phyloP scores from a whole-genome alignment of 2,888 invertebrate genomes.

The Crepidodera aurea region DNA sequence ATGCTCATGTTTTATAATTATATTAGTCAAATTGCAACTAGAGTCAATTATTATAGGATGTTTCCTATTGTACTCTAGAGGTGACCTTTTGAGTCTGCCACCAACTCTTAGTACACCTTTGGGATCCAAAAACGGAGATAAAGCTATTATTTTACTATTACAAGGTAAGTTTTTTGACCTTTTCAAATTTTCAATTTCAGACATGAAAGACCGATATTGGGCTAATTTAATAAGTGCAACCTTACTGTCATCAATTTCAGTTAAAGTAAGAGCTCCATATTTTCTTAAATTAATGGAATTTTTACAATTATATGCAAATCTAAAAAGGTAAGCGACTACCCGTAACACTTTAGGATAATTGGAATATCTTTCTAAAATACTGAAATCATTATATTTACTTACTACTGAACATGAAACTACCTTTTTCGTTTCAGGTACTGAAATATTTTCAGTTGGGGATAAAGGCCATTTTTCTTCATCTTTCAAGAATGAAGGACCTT shows the following conservation, averaged over 20 bases:
- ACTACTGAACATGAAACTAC: neutral
- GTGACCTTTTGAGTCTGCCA: constrained; percentile 15
- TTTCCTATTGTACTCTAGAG: constrained; percentile 13
- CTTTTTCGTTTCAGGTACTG: constrained; percentile 5
- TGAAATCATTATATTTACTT: neutral
- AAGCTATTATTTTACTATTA: neutral
- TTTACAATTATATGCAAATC: neutral
- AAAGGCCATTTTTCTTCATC: constrained; percentile 2
- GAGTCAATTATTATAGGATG: constrained; percentile 14
- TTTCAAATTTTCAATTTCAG: constrained; percentile 22
- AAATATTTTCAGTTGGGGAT: neutral
- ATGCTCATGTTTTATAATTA: constrained; percentile 40
- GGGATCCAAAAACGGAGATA: constrained; percentile 19
- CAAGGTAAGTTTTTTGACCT: no score
- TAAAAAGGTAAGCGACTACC: no score
- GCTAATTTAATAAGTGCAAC: neutral
- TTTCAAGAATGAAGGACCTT: constrained; percentile 3
- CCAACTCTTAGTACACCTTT: constrained; percentile 24
- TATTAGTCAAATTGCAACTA: constrained; percentile 18
- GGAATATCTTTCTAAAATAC: neutral
- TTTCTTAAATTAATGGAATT: constrained; percentile 14
- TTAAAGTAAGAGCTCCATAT: neutral
- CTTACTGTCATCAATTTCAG: neutral
- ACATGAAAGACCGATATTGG: neutral
- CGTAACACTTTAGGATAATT: neutral